Conservation (phyloP, 2,888 invertebrate species). For the Drosophila dives region DNA sequence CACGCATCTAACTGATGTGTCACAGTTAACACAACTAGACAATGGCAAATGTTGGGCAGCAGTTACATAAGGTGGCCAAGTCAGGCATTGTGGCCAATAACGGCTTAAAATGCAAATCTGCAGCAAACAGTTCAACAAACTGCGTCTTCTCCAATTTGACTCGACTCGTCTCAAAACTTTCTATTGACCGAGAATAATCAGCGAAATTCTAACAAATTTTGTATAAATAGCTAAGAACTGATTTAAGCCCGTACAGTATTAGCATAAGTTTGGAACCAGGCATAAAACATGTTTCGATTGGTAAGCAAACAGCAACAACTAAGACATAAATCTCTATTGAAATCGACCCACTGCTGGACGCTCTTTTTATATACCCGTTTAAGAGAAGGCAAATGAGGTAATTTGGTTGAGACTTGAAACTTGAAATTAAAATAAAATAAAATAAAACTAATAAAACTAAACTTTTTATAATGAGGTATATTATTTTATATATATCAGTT, state of each 20-base stretch:
- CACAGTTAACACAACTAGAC: conserved; percentile 22
- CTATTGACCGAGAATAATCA: conserved; percentile 59
- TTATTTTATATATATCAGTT: not conserved
- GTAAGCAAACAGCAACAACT: conserved; percentile 48
- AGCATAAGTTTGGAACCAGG: conserved; percentile 62
- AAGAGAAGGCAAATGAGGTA: not conserved
- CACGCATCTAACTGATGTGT: conserved; percentile 26
- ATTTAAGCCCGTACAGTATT: conserved; percentile 64
- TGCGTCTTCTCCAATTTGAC: conserved; percentile 1
- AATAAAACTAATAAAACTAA: not conserved
- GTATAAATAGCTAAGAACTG: conserved; percentile 69
- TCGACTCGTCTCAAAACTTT: conserved; percentile 66
- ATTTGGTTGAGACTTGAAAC: not conserved
- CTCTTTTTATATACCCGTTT: not conserved
- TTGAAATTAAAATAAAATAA: not conserved
- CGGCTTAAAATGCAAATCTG: conserved; percentile 53
- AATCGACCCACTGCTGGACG: not conserved
- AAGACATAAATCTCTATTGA: not conserved
- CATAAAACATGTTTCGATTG: conserved; percentile 66
- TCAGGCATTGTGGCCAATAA: conserved; percentile 12
- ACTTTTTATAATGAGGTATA: not conserved
- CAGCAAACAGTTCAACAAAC: conserved; percentile 52
- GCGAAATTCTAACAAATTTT: conserved; percentile 26
- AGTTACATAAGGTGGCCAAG: conserved; percentile 43
- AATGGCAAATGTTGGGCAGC: conserved; percentile 24